Evolutionary conservation across 2,113 vertebrate genomes (phyloP).

Genomic region (Motacilla alba): DNA sequence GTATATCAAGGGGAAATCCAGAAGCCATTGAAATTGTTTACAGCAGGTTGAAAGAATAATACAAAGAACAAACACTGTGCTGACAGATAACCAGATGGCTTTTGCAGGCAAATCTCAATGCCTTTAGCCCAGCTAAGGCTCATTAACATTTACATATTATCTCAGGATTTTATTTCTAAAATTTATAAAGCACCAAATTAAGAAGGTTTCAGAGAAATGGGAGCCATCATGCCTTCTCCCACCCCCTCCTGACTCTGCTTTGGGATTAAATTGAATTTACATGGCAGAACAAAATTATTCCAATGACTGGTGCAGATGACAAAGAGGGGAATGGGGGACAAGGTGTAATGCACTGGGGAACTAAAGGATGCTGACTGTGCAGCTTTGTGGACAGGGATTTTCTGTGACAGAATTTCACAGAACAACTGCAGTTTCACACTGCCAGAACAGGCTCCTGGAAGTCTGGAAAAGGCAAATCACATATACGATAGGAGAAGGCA

Average conservation of each 20-base stretch:
- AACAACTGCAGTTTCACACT: neutral
- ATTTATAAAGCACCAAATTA: neutral
- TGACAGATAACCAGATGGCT: neutral
- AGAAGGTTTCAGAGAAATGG: neutral
- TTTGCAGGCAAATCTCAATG: neutral
- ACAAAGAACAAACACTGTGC: neutral
- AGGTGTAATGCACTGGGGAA: neutral
- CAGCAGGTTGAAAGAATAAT: conserved; percentile 16
- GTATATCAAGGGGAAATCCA: conserved; percentile 33
- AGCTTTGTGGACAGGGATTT: neutral
- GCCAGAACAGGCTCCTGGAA: neutral
- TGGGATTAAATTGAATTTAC: neutral
- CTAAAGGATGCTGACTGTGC: neutral
- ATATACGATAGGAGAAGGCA: neutral
- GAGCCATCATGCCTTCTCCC: too few relatives aligned
- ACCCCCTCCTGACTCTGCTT: rapidly evolving
- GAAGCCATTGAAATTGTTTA: conserved; percentile 40
- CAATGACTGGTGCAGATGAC: neutral
- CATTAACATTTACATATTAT: neutral
- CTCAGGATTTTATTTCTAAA: neutral
- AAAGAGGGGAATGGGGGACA: neutral
- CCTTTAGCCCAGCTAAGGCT: neutral
- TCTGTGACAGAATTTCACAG: neutral
- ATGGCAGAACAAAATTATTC: neutral
- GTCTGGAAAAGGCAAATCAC: neutral